Evolutionary conservation across 2,113 vertebrate species (phyloP), one percentile per base, ranked within the genome.

Genomic region (Dipodomys merriami): DNA sequence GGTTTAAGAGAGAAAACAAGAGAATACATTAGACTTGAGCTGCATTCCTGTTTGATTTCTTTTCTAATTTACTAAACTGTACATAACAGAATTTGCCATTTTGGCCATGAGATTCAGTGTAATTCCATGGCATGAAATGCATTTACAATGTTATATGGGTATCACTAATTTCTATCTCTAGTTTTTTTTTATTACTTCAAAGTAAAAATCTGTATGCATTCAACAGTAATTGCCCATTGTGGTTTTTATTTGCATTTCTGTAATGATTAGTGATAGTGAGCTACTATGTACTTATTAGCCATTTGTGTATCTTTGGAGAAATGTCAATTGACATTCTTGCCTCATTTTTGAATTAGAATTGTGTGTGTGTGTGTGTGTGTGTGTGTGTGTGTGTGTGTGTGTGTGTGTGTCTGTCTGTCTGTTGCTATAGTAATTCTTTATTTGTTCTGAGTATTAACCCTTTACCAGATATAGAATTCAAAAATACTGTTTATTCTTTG

Each of bases 161-260:
- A n/a, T 62, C 7, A 13, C 25, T 35, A 60, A 23, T n/a, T 25
- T 22, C 33, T 16, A 30, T 65, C 20, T 71, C 53, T 4, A 85
- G 79, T 57, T 15, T 69, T 22, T 76, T 57, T 22, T 76, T 57
- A 78, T 83, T 57, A 33, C 71, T 25, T 19, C 68, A 73, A 19
- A 73, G n/a, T 22, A 33, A 81, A 44, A 67, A 23, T 78, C 33
- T 64, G 12, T 35, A 44, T 64, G 12, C n/a, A 44, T 68, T 83
- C 33, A 84, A 15, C 15, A 83, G 1, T 29, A 49, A 53, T 33
- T 68, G 29, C 53, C 53, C 53, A 57, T 18, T 60, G 19, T 84
- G 39, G 18, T 77, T 89, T 95, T 77, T 78, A 78, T 78, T 87
- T 94, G 86, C 15, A 72, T 82, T 90, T 94, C 53, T 80, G 20